Evolutionary conservation across 2,113 vertebrate genomes (phyloP), one percentile per base, ranked within the genome.

Genomic region (Xiphophorus maculatus): DNA sequence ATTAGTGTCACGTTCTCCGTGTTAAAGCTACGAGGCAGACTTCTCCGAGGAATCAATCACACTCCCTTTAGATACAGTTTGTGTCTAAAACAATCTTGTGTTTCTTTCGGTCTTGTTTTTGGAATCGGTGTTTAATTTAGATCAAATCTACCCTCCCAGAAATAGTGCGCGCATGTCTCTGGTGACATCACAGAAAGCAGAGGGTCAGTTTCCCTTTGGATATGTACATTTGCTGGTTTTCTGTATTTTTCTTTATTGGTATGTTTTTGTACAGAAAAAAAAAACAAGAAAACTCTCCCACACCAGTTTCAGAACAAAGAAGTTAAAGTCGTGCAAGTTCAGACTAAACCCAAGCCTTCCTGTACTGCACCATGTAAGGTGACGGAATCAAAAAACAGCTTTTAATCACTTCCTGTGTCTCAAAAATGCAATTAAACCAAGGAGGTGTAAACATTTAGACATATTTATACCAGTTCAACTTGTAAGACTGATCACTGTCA

Each of bases 1-100:
- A 84, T 85, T 72, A 77, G 37, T 63, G 69, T 79, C 71, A 64
- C 1, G 68, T 74, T 69, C 17, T 19, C 30, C 12, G 33, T 54
- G 3, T 58, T 58, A 58, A 58, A 58, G 22, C 51, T 58, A n/a
- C 22, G 51, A 58, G 51, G 51, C 51, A 58, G 22, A n/a, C 51
- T 58, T 48, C 25, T 58, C 51, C 2, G 51, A 9, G 25, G 25
- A 58, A 58, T 58, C 51, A 58, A 58, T 58, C 51, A 58, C 25
- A 10, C 51, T 48, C 14, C 51, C 51, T 58, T 58, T 58, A n/a
- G 51, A 58, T 58, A 58, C 51, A n/a, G 51, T 58, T 58, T 58
- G 51, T n/a, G 3, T n/a, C 51, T n/a, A n/a, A 58, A 58, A n/a
- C 51, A 58, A 19, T 25, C 25, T 58, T 37, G 10, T 3, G 35